Conservation (phyloP, 2,113 vertebrate species). For the Acrocephalus arundinaceus region DNA sequence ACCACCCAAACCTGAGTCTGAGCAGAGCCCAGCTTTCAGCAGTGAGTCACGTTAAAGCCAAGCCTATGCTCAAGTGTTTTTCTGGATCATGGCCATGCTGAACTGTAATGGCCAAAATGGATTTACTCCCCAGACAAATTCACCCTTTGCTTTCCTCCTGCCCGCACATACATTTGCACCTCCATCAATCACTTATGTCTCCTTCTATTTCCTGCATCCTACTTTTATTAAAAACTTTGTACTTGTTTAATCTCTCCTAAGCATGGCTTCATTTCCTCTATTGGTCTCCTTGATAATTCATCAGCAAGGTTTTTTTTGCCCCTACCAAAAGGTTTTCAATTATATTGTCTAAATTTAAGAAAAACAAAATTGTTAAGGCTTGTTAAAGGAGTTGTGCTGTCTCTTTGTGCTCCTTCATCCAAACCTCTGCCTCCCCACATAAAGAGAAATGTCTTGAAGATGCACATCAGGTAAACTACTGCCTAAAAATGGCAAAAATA, state of each 20-base stretch:
- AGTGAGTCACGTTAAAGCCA: neutral
- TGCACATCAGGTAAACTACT: slow-evolving; percentile 2
- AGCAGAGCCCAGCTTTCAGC: neutral
- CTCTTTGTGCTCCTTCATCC: neutral
- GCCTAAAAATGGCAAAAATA: slow-evolving; percentile 51
- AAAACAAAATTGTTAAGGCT: slow-evolving; percentile 19
- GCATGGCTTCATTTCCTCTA: neutral
- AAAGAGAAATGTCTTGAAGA: neutral
- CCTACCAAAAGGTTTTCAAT: neutral
- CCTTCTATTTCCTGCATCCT: neutral
- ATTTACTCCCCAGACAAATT: neutral
- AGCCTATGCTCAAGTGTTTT: neutral
- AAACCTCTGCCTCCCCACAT: neutral
- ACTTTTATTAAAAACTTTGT: neutral
- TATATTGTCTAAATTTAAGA: neutral
- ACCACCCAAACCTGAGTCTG: neutral
- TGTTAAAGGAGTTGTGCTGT: neutral
- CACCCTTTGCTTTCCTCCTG: neutral
- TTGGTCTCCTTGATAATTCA: neutral
- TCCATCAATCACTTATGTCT: neutral
- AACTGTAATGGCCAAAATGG: neutral
- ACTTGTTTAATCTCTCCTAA: neutral
- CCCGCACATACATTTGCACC: neutral
- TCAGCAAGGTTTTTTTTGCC: neutral
- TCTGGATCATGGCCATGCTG: neutral